Conservation (phyloP, 2,797 vertebrate species). For the Microctenopoma steveboyesi region DNA sequence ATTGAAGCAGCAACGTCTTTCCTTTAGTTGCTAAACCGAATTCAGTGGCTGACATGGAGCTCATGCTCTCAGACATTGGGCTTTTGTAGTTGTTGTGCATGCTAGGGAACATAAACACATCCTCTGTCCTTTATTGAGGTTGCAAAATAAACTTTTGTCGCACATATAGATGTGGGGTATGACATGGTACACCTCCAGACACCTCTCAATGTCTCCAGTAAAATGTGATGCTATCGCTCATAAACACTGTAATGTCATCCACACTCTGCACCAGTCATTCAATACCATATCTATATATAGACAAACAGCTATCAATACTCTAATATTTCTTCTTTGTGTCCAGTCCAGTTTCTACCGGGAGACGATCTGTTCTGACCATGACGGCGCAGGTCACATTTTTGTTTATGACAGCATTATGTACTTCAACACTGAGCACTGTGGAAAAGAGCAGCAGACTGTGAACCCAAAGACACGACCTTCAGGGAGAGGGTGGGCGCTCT, state of each 20-base stretch:
- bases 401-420: conserved; percentile 54
- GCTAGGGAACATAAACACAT: too few species aligned
- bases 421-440: conserved; percentile 32
- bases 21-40: too few species aligned
- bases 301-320: conserved; percentile 21
- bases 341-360: conserved; percentile 45
- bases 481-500: conserved; percentile 22
- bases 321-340: conserved; percentile 29
- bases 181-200: too few species aligned
- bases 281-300: conserved; percentile 30
- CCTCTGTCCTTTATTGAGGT: too few species aligned
- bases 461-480: conserved; percentile 64
- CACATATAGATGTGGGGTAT: too few species aligned
- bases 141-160: too few species aligned
- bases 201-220: not conserved
- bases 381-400: conserved; percentile 38
- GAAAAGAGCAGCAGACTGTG: conserved; percentile 52
- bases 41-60: too few species aligned
- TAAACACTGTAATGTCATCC: conserved; percentile 27
- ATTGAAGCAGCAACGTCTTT: too few species aligned
- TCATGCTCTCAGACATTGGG: too few species aligned
- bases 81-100: too few species aligned
- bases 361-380: conserved; percentile 44
- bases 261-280: conserved; percentile 11
- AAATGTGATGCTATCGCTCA: conserved; percentile 12